These are phyloP conservation scores for Oeneis ivallda DNA, from an alignment of 2,888 invertebrate species.

Conservation along the genomic window DNA sequence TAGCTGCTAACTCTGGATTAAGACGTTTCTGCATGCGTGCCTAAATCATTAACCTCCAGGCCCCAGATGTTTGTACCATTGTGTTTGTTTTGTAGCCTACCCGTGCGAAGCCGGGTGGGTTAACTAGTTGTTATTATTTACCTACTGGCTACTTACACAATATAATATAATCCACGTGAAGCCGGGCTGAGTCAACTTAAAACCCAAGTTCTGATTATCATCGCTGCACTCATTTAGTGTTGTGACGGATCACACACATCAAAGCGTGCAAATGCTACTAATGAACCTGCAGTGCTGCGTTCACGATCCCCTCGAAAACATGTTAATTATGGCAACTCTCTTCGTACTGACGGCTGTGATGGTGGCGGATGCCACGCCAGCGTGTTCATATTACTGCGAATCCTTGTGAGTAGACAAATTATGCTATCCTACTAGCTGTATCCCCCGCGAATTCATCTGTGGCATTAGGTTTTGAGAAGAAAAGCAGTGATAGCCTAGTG, in stretches of 20 bases:
- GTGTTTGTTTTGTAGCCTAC: too few species aligned
- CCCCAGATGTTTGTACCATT: too few species aligned
- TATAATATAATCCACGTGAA: neutral
- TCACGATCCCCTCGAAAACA: slow-evolving; percentile 3
- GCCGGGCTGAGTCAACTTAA: neutral
- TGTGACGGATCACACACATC: slow-evolving; percentile 23
- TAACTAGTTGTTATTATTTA: too few species aligned
- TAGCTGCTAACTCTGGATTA: too few species aligned
- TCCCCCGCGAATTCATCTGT: too few species aligned
- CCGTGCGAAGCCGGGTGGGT: too few species aligned
- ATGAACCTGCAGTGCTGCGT: slow-evolving; percentile 16
- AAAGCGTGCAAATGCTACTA: slow-evolving; percentile 24
- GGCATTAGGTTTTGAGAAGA: too few species aligned
- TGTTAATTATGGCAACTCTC: slow-evolving; percentile 31
- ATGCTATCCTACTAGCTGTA: too few species aligned
- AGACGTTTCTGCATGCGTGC: too few species aligned
- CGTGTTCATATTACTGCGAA: slow-evolving; percentile 34
- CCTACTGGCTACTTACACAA: too few species aligned
- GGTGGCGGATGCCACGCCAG: slow-evolving; percentile 18
- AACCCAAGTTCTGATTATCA: slow-evolving; percentile 4
- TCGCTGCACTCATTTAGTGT: slow-evolving; percentile 16
- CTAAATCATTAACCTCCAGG: too few species aligned
- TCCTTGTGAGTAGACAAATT: slow-evolving; percentile 40
- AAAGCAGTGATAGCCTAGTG: too few species aligned
- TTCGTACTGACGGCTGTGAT: slow-evolving; percentile 20